Base-by-base conservation (phyloP, 2,888 invertebrate species). In the Chloroclysta siterata region DNA sequence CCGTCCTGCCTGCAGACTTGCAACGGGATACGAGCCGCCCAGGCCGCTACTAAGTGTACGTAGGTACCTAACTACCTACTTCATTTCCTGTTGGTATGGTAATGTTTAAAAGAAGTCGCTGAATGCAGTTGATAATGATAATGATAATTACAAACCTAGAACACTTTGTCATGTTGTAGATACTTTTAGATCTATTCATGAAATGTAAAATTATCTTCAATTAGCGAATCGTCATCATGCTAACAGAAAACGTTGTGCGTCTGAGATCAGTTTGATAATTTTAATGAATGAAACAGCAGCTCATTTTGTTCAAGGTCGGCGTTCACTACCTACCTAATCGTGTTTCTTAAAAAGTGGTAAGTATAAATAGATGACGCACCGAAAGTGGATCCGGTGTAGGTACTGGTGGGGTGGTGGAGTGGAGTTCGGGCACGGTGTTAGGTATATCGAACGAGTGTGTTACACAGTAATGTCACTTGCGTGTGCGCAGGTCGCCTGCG, bases 301-400 rank as follows among this genome's bases (percentile, higher is more conserved):
- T 77, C 70, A 75, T 61, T 78, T 65, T 74, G 72, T 82, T 84
- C 84, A 89, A 89, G 88, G 87, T 82, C 83, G 80, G 65, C 72
- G 74, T 75, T 80, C 67, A 72, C 69, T 70, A 54, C 29, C 39
- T 53, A 72, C 63, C 36, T 39, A 39, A 60, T 69, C 70, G 71
- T 72, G 74, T 77, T 76, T 75, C 36, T 77, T 73, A 66, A 71
- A 73, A 68, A 74, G 74, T 74, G 77, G 72, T 78, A 78, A 76
- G 72, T 79, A 78, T 73, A 82, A 83, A 84, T 82, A 83, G 79
- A 81, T 83, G 84, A 89, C 89, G 87, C 89, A 88, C 84, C 87
- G 79, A 82, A 73, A 73, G 78, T 71, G 74, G 80, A 86, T 87
- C 80, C 87, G 82, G 76, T 78, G 82, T 76, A 11, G 33, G 69